A percentile compares a stretch with the other conserved stretches of the same genome.
Conservation (phyloP, 2,797 vertebrate species). For the Tokudaia tokunoshimensis region DNA sequence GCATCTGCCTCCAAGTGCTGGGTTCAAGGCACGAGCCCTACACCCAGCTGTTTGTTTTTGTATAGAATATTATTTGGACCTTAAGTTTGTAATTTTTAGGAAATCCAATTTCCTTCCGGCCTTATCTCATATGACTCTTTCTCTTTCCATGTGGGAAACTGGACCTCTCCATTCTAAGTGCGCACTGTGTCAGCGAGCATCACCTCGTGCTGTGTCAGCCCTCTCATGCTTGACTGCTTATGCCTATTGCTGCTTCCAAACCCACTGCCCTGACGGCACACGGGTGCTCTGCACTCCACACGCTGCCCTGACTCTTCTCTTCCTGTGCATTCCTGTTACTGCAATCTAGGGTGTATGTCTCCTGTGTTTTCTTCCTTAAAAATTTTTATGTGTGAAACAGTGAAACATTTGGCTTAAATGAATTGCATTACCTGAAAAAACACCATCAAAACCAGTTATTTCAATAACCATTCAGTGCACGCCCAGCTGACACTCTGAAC, state of each 20-base stretch:
- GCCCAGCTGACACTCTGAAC: neutral
- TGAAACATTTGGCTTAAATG: slow-evolving; percentile 20
- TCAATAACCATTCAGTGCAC: neutral
- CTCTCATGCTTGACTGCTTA: neutral
- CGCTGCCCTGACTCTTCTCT: neutral
- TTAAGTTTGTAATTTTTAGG: neutral
- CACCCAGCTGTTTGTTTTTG: neutral
- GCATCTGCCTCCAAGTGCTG: neutral
- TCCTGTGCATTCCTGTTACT: slow-evolving; percentile 12
- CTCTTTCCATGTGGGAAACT: neutral
- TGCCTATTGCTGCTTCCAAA: neutral
- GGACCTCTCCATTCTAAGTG: neutral
- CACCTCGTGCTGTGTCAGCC: accelerated
- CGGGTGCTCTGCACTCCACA: neutral
- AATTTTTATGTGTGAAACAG: slow-evolving; percentile 23
- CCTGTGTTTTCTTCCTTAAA: slow-evolving; percentile 50
- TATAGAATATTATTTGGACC: neutral
- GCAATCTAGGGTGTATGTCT: neutral
- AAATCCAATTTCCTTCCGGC: neutral
- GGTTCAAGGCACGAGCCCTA: neutral
- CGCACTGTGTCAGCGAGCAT: neutral
- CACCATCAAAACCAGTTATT: slow-evolving; percentile 15
- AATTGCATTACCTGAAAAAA: slow-evolving; percentile 50
- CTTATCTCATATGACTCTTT: neutral
- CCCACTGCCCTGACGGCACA: neutral